Base-by-base conservation (phyloP, 2,888 invertebrate genomes). In the Zygothrica quintamaculata region DNA sequence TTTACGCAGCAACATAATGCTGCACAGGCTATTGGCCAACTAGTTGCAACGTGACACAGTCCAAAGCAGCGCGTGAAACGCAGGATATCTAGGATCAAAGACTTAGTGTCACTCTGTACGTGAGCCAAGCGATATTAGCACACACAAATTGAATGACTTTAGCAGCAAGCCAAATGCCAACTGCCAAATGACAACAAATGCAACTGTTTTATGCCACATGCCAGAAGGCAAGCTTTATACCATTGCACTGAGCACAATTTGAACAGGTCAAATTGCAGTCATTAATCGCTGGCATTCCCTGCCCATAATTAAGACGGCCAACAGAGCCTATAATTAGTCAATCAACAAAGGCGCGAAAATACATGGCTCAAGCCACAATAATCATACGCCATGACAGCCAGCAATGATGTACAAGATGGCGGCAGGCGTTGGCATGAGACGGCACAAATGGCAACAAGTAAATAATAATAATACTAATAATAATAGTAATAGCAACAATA, bases 331-430 rank as follows among this genome's bases (percentile, higher is more conserved):
- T 69, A 82, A 81, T 77, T 89, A 74, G 85, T 80, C 87, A 88
- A 89, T 88, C 87, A 88, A 76, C 75, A 40, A 42, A 80, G 84
- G 84, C 57, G 80, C 60, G 59, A 80, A 73, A 85, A 65, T 65
- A 64, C 68, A 69, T 53, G 57, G 60, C 42, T 39, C 29, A 43
- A 29, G 47, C 55, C 46, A 48, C 40, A 72, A 60, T 70, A 79
- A 76, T 76, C 68, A 77, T 80, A 67, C 70, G 80, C 76, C 65
- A 40, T 31, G 60, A 73, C 61, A 25, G 26, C 40, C 42, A n/a
- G n/a, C n/a, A n/a, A n/a, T n/a, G n/a, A n/a, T n/a, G n/a, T n/a
- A n/a, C n/a, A 57, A 69, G 34, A 69, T 73, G 60, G 51, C 40
- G 25, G 22, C 12, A 5, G 18, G 18, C 18, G 18, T 5, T 22